A percentile compares a stretch with the other conserved stretches of the same genome.
phyloP scores from a whole-genome alignment of 2,797 vertebrate genomes.

The Picus viridis region DNA sequence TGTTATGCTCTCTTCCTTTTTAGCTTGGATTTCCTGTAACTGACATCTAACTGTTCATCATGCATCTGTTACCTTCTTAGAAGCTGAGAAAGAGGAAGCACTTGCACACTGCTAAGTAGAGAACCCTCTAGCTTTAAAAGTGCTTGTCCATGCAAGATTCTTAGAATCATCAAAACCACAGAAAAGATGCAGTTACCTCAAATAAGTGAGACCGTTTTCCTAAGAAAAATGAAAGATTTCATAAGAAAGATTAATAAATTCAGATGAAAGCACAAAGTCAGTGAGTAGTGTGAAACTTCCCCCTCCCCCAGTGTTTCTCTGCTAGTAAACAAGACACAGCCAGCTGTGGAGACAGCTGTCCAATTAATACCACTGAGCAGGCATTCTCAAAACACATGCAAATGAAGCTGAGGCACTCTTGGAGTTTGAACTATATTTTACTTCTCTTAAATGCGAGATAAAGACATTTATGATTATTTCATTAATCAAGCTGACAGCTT shows the following conservation, averaged over 20 bases:
- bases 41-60: background rate
- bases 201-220: background rate
- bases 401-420: background rate
- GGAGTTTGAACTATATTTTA: background rate
- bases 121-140: background rate
- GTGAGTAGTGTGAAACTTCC: background rate
- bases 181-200: background rate
- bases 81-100: background rate
- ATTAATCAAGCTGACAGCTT: background rate
- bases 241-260: background rate
- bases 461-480: background rate
- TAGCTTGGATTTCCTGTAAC: background rate
- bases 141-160: background rate
- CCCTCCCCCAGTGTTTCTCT: too few relatives aligned
- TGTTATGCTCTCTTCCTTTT: background rate
- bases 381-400: background rate
- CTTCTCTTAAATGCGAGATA: background rate
- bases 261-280: background rate
- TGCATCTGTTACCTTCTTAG: background rate
- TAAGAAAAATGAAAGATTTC: background rate
- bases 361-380: constrained; percentile 3
- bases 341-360: constrained; percentile 20
- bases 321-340: background rate
- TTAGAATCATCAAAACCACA: background rate
- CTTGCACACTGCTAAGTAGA: background rate